A percentile compares a stretch with the other conserved stretches of the same genome.
These are phyloP conservation scores for Diplazon laetatorius DNA, from an alignment of 2,888 invertebrate species.

Conservation along the genomic window DNA sequence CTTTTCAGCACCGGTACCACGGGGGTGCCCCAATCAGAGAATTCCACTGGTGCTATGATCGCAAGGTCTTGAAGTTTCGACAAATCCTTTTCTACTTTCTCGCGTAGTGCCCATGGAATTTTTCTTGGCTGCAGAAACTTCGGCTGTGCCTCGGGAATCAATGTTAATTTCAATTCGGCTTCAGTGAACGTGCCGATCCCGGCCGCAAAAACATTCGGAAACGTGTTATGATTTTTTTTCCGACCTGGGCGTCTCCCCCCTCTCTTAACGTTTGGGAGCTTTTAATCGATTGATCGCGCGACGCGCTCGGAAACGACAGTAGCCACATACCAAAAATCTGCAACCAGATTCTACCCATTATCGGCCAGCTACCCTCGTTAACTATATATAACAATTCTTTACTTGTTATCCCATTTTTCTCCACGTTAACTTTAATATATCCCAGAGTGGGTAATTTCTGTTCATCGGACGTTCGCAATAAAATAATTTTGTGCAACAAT, in stretches of 20 bases:
- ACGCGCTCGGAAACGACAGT: neutral
- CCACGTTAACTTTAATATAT: constrained; percentile 10
- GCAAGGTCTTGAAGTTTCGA: neutral
- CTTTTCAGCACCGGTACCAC: too few species aligned
- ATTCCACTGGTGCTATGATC: constrained; percentile 65
- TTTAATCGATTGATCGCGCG: neutral
- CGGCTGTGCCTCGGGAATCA: too few species aligned
- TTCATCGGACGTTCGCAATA: constrained; percentile 32
- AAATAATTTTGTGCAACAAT: constrained; percentile 26
- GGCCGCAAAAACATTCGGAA: constrained; percentile 34
- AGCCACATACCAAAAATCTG: constrained; percentile 35
- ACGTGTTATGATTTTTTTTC: constrained; percentile 28
- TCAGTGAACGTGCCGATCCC: constrained; percentile 41
- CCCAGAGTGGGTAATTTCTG: constrained; percentile 22
- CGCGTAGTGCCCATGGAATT: neutral
- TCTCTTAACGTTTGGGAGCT: too few species aligned
- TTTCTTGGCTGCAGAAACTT: constrained; percentile 58
- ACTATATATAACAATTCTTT: constrained; percentile 26
- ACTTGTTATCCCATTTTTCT: neutral
- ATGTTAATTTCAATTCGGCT: constrained; percentile 41
- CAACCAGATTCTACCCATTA: constrained; percentile 29
- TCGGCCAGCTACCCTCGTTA: constrained; percentile 16
- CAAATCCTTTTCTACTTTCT: constrained; percentile 6
- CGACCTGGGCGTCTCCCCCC: too few species aligned
- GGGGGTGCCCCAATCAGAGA: constrained; percentile 71